Evolutionary conservation across 2,113 vertebrate genomes (phyloP).

Genomic region (Castor canadensis): DNA sequence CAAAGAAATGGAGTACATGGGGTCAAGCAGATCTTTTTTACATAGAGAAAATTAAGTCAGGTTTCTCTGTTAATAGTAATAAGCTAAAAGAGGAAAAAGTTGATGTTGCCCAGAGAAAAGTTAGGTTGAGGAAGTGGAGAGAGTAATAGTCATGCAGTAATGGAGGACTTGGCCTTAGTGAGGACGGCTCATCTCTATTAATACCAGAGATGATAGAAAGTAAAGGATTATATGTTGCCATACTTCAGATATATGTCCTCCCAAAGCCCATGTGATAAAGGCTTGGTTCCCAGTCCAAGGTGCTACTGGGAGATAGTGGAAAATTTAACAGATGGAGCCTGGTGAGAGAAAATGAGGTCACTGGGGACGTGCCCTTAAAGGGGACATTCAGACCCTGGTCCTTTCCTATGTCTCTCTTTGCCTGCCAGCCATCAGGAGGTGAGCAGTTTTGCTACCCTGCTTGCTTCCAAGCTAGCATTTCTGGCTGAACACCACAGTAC

Average conservation of each 20-base stretch:
- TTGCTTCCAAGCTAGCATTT: not conserved
- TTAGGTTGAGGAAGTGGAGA: not conserved
- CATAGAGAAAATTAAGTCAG: not conserved
- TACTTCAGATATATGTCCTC: not conserved
- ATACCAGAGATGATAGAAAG: too few species aligned
- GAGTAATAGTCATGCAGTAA: not conserved
- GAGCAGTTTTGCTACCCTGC: too few species aligned
- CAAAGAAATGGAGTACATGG: too few species aligned
- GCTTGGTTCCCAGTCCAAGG: too few species aligned
- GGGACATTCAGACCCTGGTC: too few species aligned
- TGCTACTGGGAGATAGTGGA: too few species aligned
- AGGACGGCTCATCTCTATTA: too few species aligned
- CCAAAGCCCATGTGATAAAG: too few species aligned
- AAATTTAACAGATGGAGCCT: too few species aligned
- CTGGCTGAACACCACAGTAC: not conserved
- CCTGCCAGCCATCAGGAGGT: too few species aligned
- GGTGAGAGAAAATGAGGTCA: not conserved
- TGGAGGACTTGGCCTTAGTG: rapidly evolving
- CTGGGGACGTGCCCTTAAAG: too few species aligned
- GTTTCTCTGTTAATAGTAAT: not conserved
- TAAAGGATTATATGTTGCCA: not conserved
- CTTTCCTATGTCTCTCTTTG: too few species aligned
- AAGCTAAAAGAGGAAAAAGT: not conserved
- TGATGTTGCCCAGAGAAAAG: not conserved
- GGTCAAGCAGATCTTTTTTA: not conserved